phyloP scores from a whole-genome alignment of 2,888 invertebrate genomes.

The Bhutanitis thaidina region DNA sequence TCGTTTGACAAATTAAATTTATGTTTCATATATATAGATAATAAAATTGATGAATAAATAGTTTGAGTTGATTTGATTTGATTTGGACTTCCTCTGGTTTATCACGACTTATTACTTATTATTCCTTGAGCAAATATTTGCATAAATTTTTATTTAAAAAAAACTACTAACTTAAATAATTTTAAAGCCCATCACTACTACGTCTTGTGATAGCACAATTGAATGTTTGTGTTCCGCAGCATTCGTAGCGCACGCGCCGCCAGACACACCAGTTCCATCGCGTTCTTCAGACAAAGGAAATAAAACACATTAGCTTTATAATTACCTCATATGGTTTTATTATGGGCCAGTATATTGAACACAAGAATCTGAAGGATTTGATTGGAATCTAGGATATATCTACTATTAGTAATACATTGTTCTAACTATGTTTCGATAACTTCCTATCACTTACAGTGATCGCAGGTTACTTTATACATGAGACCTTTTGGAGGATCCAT shows the following conservation, averaged over 20 bases:
- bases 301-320: conserved; percentile 17
- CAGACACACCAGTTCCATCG: conserved; percentile 25
- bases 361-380: conserved; percentile 23
- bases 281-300: conserved; percentile 23
- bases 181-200: conserved; percentile 40
- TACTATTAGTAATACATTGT: conserved; percentile 4
- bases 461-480: no score
- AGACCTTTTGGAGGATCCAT: no score
- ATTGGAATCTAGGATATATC: conserved; percentile 33
- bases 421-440: conserved; percentile 3
- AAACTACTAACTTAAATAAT: no score
- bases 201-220: conserved; percentile 52
- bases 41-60: no score
- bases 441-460: conserved; percentile 4
- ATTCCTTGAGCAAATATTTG: no score
- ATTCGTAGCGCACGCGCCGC: conserved; percentile 46
- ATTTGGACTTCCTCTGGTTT: no score
- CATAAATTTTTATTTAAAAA: no score
- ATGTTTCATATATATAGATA: no score
- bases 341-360: conserved; percentile 22
- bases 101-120: no score
- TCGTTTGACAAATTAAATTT: no score
- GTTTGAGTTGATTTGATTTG: no score
- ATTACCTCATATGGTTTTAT: conserved; percentile 18
- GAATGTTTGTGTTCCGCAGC: conserved; percentile 48